Base-by-base conservation (phyloP, 30 jellyfish, hydroid and myxozoan genomes). In the Aurelia aurita complex sp. Pacific region DNA sequence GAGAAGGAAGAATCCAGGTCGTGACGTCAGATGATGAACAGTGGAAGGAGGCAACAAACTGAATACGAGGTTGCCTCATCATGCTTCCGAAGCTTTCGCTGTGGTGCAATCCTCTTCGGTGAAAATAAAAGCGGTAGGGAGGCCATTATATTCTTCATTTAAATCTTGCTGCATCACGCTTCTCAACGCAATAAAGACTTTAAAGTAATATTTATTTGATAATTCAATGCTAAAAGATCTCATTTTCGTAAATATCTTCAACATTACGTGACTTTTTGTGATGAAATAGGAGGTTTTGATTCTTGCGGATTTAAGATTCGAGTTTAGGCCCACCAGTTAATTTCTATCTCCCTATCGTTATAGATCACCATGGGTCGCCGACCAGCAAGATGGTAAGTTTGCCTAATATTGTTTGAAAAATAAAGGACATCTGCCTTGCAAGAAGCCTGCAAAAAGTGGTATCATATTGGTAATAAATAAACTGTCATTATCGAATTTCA, bases 371-470 rank as follows among this genome's bases (percentile, higher is more conserved):
- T 96, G 99, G 99, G 99, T 87, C 97, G 99, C 73, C 73, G 99
- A 62, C 99, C 99, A 76, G 99, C 99, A 35, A 68, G 98, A 68
- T 96, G 99, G 99, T 96, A 91, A 87, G 97, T 42, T 54, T 61
- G 1, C 15, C 38, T 61, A 61, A 17, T n/a, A 6, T 61, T 13
- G 36, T 61, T 61, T 61, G 36, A 61, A 61, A 61, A 13, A 13
- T 61, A 61, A 12, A 61, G 3, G 10, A 1, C 1, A 8, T 4
- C 14, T 36, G 10, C 5, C 11, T 62, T 64, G 83, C 67, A 59
- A 38, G 52, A 59, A 38, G 52, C 52, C 9, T 38, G 50, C 50
- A 2, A 38, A 4, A 2, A 40, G 52, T 40, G 52, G 6, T 40
- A 40, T 40, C 52, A 40, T 40, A 6, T 40, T 3, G 5, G 1